Conservation (phyloP, 2,113 vertebrate genomes). For the Abramis brama region DNA sequence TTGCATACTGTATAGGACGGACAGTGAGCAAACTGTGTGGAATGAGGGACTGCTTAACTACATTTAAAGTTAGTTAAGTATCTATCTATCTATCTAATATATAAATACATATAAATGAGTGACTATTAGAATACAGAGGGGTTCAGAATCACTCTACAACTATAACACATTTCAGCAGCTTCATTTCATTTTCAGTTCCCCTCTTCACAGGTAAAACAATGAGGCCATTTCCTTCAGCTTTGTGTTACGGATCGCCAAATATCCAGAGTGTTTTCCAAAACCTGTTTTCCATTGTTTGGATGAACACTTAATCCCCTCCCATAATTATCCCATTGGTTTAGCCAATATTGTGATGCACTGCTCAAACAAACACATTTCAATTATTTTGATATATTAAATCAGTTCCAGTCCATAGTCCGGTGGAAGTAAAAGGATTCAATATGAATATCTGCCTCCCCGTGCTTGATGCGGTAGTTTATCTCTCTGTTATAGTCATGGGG, state of each 20-base stretch:
- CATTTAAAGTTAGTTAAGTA: not conserved
- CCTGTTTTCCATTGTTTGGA: too few relatives aligned
- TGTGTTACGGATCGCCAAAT: constrained; percentile 58
- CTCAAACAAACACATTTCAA: not conserved
- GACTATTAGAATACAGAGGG: not conserved
- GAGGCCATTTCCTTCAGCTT: constrained; percentile 62
- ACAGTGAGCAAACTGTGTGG: not conserved
- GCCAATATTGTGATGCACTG: not conserved
- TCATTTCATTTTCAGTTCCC: constrained; percentile 49
- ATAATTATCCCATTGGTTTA: not conserved
- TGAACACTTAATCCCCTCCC: too few relatives aligned
- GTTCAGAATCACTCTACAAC: constrained; percentile 7
- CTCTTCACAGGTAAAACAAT: constrained; percentile 69
- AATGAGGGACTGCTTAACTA: not conserved
- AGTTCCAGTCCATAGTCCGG: not conserved
- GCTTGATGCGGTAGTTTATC: not conserved
- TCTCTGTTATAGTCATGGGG: not conserved
- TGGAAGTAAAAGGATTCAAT: not conserved
- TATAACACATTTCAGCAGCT: constrained; percentile 5
- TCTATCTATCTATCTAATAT: too few relatives aligned
- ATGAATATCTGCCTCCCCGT: not conserved
- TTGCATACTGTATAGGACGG: not conserved
- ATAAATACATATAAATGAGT: not conserved
- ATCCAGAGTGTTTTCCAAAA: constrained; percentile 60
- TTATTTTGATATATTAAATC: not conserved